These are phyloP conservation scores for Rhyzopertha dominica DNA, from an alignment of 1,140 invertebrate species.

Conservation along the genomic window DNA sequence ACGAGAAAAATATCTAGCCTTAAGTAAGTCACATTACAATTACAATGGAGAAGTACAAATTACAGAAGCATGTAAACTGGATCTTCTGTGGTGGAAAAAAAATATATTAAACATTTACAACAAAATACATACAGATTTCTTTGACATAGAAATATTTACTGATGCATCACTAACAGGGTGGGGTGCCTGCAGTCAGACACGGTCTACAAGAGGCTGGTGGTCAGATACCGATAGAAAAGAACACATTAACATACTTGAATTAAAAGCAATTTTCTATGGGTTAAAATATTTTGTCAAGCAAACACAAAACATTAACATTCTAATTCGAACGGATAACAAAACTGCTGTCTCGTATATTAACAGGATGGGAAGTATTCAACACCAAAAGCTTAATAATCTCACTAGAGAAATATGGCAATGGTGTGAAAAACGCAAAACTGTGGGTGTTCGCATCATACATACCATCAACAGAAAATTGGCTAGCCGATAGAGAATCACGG, in stretches of 20 bases:
- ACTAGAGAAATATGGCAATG: no score
- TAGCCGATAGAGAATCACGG: no score
- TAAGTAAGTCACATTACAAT: neutral
- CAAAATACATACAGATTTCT: constrained; percentile 14
- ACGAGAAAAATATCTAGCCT: constrained; percentile 20
- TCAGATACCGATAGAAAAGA: constrained; percentile 12
- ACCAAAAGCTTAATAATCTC: no score
- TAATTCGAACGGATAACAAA: constrained; percentile 21
- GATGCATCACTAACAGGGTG: constrained; percentile 32
- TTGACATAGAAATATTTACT: constrained; percentile 25
- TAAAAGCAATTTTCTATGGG: constrained; percentile 25
- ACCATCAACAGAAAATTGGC: no score
- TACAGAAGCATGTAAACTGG: neutral
- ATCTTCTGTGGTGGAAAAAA: constrained; percentile 33
- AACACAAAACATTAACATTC: constrained; percentile 1
- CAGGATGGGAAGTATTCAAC: no score
- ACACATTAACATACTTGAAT: constrained; percentile 32
- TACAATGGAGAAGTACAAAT: constrained; percentile 8
- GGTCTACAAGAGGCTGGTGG: constrained; percentile 23
- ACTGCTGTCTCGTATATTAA: constrained; percentile 46
- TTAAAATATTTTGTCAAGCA: constrained; percentile 28
- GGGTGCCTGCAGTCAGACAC: constrained; percentile 20
- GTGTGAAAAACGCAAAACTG: no score
- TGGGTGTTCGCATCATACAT: no score
- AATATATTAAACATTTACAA: constrained; percentile 22